phyloP scores from a whole-genome alignment of 2,113 vertebrate genomes.

The Stegastes partitus region DNA sequence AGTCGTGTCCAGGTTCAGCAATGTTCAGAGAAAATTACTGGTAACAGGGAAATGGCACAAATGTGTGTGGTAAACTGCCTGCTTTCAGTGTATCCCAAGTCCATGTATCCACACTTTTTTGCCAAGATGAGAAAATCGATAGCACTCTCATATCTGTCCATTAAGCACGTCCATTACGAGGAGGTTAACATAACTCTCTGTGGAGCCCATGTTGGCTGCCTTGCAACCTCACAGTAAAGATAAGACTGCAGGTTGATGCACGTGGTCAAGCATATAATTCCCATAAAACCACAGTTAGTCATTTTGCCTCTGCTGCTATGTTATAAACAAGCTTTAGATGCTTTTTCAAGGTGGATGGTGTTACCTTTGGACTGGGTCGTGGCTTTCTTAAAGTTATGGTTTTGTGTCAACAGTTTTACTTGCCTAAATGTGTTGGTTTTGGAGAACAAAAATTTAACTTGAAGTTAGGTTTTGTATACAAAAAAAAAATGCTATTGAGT shows the following conservation, averaged over 20 bases:
- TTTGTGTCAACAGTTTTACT: too few relatives aligned
- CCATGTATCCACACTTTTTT: background rate
- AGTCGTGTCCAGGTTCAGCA: background rate
- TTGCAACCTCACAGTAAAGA: background rate
- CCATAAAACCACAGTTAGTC: background rate
- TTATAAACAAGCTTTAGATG: background rate
- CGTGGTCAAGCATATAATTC: background rate
- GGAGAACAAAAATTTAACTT: too few relatives aligned
- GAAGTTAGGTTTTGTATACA: too few relatives aligned
- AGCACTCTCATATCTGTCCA: slow-evolving; percentile 6
- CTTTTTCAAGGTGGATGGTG: background rate
- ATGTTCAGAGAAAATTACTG: background rate
- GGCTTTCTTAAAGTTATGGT: background rate
- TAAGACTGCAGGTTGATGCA: background rate
- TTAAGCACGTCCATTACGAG: slow-evolving; percentile 15
- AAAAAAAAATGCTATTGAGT: too few relatives aligned
- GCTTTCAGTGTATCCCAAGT: background rate
- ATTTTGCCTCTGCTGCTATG: background rate
- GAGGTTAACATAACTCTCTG: slow-evolving; percentile 4
- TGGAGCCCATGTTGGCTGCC: background rate
- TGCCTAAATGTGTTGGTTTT: too few relatives aligned
- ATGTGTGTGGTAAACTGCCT: background rate
- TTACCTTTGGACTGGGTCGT: background rate
- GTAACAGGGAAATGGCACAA: background rate
- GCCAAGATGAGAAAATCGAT: slow-evolving; percentile 7